Base-by-base conservation (phyloP, 2,888 invertebrate genomes). In the Quadroppia sp. region DNA sequence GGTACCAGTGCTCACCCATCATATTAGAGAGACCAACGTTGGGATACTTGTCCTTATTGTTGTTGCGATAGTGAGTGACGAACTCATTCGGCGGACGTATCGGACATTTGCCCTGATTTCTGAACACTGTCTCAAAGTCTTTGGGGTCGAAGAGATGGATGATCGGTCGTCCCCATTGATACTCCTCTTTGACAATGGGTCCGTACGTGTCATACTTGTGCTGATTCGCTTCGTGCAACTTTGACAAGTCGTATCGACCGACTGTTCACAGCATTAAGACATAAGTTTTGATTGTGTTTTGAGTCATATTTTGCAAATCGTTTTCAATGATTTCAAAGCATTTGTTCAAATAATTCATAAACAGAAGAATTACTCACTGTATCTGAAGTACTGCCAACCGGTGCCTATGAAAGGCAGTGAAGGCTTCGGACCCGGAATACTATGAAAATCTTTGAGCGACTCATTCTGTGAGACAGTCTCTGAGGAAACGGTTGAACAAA, bases 361-460 rank as follows among this genome's bases (percentile, higher is more conserved):
- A 40, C 9, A 23, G 20, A 30, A 61, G 11, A 6, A n/a, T n/a
- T n/a, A 50, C 75, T 74, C 71, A 78, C 78, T 71, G 28, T 73
- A 75, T 9, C 71, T 72, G 32, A 78, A 78, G 56, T 80, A 80
- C 50, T 78, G 78, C 80, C 80, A 80, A 20, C 75, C 76, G 17
- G 79, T 80, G 3, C 80, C 80, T 15, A 80, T 75, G 67, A 79
- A 74, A 9, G 79, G 80, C 9, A 80, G 50, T 6, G 80, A 80
- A n/a, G 80, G 80, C 71, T 74, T 72, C 0, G 80, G 80, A 42
- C 80, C 80, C 0, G 80, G 80, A 32, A 80, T 78, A 25, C 76
- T 74, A 6, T 74, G 36, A 9, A 78, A 75, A n/a, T 69, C 23
- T 53, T 74, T 74, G n/a, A 50, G 2, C 1, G 25, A 15, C 36